Conservation (phyloP, 2,888 invertebrate species). For the Drosophila hamatofila region DNA sequence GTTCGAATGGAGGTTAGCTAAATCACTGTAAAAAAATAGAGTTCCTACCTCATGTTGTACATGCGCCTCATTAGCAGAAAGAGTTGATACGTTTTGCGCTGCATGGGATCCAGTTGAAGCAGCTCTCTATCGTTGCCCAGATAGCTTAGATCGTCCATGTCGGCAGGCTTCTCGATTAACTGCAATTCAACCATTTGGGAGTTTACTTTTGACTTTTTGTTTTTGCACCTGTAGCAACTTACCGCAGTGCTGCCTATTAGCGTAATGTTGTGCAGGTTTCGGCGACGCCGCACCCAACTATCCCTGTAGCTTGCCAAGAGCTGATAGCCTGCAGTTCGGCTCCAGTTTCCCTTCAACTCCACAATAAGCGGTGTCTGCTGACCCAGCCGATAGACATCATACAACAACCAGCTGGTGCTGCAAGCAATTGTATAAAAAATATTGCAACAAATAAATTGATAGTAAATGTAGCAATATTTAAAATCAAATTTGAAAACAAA, state of each 20-base stretch:
- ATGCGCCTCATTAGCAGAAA: constrained; percentile 64
- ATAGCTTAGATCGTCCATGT: constrained; percentile 49
- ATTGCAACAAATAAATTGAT: too few species aligned
- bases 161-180: constrained; percentile 70
- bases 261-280: constrained; percentile 65
- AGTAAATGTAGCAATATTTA: too few species aligned
- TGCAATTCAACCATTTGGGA: constrained; percentile 18
- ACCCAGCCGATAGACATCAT: constrained; percentile 79
- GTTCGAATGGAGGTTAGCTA: background rate
- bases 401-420: constrained; percentile 56
- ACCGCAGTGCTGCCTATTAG: constrained; percentile 71
- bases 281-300: constrained; percentile 71
- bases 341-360: constrained; percentile 77
- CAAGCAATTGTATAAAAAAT: constrained; percentile 2
- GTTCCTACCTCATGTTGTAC: constrained; percentile 74
- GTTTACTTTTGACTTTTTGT: background rate
- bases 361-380: constrained; percentile 54
- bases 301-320: constrained; percentile 42
- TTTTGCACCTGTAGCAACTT: constrained; percentile 2
- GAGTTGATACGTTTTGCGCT: constrained; percentile 80
- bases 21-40: background rate
- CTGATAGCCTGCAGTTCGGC: constrained; percentile 51
- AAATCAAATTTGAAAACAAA: too few species aligned
- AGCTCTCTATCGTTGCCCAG: constrained; percentile 58
- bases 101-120: constrained; percentile 81